Evolutionary conservation across 2,888 invertebrate genomes (phyloP).

Genomic region (Aphidoletes aphidimyza): DNA sequence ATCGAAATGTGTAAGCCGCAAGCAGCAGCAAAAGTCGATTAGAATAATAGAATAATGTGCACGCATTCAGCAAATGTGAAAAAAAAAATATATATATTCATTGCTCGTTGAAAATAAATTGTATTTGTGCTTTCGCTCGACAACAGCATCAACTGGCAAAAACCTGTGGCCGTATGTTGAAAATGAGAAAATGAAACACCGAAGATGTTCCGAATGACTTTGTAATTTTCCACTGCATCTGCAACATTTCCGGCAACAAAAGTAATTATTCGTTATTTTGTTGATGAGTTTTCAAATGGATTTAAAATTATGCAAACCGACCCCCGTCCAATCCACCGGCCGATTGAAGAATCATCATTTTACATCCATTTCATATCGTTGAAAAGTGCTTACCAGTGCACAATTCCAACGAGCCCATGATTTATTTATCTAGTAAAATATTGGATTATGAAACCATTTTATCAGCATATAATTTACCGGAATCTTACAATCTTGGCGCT

Average conservation of each 20-base stretch:
- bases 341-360: neutral
- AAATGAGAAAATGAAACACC: too few species aligned
- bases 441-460: constrained; percentile 8
- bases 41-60: constrained; percentile 9
- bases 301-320: too few species aligned
- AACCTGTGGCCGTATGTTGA: too few species aligned
- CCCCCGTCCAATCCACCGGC: neutral
- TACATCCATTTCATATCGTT: neutral
- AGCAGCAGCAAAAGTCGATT: neutral
- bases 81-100: neutral
- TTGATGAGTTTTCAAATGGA: neutral
- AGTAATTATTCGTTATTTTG: neutral
- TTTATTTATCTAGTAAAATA: constrained; percentile 31
- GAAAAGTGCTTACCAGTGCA: neutral
- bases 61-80: neutral
- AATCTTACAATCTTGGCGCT: neutral
- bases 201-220: neutral
- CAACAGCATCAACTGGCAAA: too few species aligned
- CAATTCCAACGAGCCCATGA: neutral
- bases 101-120: neutral
- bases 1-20: neutral
- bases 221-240: neutral
- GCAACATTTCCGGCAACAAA: neutral
- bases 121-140: too few species aligned
- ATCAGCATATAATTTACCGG: constrained; percentile 9